Conservation (phyloP, 2,797 vertebrate genomes). For the Geotrypetes seraphini region DNA sequence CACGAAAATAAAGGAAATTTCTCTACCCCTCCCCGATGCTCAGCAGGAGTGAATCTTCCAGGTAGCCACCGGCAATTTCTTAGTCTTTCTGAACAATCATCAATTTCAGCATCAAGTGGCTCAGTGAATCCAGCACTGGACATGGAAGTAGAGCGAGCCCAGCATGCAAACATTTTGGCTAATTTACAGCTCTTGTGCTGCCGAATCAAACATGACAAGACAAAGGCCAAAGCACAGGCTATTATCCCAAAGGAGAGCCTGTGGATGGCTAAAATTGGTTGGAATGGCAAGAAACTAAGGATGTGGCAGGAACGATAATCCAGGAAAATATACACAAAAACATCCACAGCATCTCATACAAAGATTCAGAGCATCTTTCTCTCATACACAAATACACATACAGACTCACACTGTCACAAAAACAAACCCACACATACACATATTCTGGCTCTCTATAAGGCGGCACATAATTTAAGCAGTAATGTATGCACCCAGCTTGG, state of each 20-base stretch:
- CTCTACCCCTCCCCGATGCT: constrained; percentile 15
- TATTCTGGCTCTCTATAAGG: too few species aligned
- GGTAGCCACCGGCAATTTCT: constrained; percentile 39
- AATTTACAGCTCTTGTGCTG: constrained; percentile 56
- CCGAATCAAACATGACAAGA: constrained; percentile 57
- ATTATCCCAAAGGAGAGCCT: constrained; percentile 51
- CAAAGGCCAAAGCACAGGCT: constrained; percentile 48
- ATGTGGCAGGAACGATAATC: constrained; percentile 26
- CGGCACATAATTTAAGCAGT: too few species aligned
- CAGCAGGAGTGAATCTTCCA: constrained; percentile 33
- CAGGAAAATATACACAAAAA: constrained; percentile 2
- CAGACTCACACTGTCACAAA: too few species aligned
- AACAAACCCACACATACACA: too few species aligned
- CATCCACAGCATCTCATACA: not conserved
- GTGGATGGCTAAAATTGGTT: constrained; percentile 41
- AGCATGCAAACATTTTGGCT: constrained; percentile 49
- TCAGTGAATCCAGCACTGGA: constrained; percentile 28
- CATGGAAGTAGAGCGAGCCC: constrained; percentile 33
- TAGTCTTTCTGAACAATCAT: constrained; percentile 49
- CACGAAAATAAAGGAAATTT: constrained; percentile 31
- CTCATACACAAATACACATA: not conserved
- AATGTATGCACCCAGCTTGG: too few species aligned
- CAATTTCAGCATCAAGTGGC: constrained; percentile 50
- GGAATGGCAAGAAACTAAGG: constrained; percentile 48
- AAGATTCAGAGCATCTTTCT: too few species aligned